These are phyloP conservation scores for Mechanitis mazaeus DNA, from an alignment of 2,888 invertebrate species.

Conservation along the genomic window DNA sequence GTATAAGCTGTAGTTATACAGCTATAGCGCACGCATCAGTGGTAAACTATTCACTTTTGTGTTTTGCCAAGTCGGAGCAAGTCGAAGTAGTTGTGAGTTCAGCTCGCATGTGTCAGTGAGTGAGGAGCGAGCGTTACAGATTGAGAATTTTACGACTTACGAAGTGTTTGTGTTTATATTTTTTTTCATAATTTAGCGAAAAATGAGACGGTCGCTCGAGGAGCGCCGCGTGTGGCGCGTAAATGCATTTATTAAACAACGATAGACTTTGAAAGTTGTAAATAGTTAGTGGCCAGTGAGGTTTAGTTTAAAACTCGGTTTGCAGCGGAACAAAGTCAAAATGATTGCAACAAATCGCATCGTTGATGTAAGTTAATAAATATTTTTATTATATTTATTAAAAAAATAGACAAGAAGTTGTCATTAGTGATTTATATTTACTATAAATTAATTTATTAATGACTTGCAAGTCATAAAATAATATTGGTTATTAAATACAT, in stretches of 20 bases:
- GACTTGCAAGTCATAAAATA: not conserved
- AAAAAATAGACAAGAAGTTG: not conserved
- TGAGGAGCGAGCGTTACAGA: conserved; percentile 43
- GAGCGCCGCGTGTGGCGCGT: conserved; percentile 46
- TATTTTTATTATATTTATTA: conserved; percentile 7
- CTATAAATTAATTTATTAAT: no score
- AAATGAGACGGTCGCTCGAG: conserved; percentile 39
- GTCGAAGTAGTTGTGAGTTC: conserved; percentile 47
- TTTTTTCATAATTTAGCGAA: conserved; percentile 39
- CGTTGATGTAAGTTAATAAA: conserved; percentile 45
- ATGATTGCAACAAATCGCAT: conserved; percentile 41
- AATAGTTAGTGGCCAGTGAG: conserved; percentile 39
- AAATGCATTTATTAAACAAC: conserved; percentile 53
- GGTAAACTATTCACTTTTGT: conserved; percentile 63
- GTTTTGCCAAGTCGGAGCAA: conserved; percentile 56
- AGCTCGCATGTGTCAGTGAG: conserved; percentile 38
- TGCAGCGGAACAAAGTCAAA: conserved; percentile 29
- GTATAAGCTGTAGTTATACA: conserved; percentile 34
- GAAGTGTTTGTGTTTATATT: conserved; percentile 31
- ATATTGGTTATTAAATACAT: not conserved
- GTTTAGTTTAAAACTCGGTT: conserved; percentile 12
- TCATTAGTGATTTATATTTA: no score
- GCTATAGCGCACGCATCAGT: conserved; percentile 42
- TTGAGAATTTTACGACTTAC: conserved; percentile 38
- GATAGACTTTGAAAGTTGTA: conserved; percentile 56